phyloP scores from a whole-genome alignment of 2,888 invertebrate species.

The Tipula vernalis region DNA sequence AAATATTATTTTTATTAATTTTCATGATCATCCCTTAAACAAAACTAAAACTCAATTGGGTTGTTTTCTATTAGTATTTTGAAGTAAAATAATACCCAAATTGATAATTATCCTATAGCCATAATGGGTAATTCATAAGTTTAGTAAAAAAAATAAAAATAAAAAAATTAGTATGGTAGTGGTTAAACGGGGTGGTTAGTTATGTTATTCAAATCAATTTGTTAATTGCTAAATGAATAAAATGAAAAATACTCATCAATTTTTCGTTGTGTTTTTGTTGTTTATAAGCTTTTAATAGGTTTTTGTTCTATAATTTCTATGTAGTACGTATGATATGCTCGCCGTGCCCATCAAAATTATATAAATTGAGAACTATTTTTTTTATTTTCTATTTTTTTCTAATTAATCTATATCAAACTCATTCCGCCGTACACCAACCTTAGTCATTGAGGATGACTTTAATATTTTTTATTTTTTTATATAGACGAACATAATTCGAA shows the following conservation, averaged over 20 bases:
- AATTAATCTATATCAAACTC: neutral
- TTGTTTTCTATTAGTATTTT: neutral
- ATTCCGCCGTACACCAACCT: neutral
- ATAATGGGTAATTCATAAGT: neutral
- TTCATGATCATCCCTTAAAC: neutral
- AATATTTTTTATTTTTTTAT: neutral
- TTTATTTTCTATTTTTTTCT: neutral
- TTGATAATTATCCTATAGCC: neutral
- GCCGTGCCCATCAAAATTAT: conserved; percentile 4
- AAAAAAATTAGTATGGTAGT: neutral
- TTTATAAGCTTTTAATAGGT: neutral
- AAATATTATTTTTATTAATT: neutral
- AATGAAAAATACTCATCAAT: neutral
- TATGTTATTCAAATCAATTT: neutral
- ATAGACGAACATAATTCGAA: neutral
- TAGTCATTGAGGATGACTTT: neutral
- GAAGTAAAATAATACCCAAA: neutral
- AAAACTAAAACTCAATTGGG: conserved; percentile 4
- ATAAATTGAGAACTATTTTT: neutral
- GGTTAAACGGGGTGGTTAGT: neutral
- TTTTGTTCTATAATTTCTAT: neutral
- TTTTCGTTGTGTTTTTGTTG: neutral
- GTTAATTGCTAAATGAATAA: neutral
- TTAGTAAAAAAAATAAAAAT: neutral
- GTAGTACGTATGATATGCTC: neutral